Evolutionary conservation across 2,888 invertebrate genomes (phyloP).

Genomic region (Dorcus hopei): DNA sequence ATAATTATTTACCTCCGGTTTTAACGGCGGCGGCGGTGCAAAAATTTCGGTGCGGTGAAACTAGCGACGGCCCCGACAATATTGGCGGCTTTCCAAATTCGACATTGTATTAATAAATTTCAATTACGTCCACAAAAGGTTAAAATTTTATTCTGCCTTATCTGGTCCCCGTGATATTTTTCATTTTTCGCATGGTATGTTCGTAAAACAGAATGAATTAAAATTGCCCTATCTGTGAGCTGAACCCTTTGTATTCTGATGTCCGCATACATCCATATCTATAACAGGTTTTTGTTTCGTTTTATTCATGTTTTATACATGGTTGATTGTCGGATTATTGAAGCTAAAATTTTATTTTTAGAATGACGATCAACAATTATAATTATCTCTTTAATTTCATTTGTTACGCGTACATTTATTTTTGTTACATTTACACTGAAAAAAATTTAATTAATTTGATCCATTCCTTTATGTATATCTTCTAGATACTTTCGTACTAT

Average conservation of each 20-base stretch:
- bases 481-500: no score
- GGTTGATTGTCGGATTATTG: conserved; percentile 26
- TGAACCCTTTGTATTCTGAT: conserved; percentile 25
- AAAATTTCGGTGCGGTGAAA: no score
- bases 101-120: conserved; percentile 1
- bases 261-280: conserved; percentile 27
- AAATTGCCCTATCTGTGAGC: conserved; percentile 34
- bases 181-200: conserved; percentile 36
- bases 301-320: conserved; percentile 30
- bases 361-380: not conserved
- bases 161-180: conserved; percentile 32
- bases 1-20: not conserved
- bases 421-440: no score
- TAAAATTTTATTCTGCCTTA: conserved; percentile 18
- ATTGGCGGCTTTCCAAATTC: not conserved
- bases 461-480: no score
- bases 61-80: no score
- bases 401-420: no score
- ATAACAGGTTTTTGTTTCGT: conserved; percentile 33
- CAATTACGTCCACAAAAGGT: conserved; percentile 7
- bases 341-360: conserved; percentile 4
- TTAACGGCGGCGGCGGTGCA: not conserved
- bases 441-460: no score
- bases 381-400: no score
- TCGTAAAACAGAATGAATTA: conserved; percentile 36